Conservation (phyloP, 2,113 vertebrate genomes). For the Aythya baeri region DNA sequence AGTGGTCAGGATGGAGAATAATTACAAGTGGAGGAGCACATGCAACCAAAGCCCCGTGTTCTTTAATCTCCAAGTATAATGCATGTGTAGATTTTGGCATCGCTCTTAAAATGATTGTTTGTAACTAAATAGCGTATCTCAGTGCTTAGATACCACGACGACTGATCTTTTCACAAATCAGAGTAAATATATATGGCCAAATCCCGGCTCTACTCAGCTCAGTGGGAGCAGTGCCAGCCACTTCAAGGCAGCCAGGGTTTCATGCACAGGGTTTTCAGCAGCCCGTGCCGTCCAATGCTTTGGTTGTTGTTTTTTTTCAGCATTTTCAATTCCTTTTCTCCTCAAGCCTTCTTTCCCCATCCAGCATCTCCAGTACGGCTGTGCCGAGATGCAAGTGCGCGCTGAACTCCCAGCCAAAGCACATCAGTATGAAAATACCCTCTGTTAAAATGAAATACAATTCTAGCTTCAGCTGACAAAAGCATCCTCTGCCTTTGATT, state of each 20-base stretch:
- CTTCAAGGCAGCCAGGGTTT: background rate
- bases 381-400: background rate
- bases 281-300: constrained; percentile 11
- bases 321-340: constrained; percentile 63
- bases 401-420: background rate
- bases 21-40: constrained; percentile 39
- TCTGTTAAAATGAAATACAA: background rate
- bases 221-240: background rate
- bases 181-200: constrained; percentile 41
- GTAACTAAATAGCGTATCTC: constrained; percentile 74
- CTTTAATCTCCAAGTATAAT: constrained; percentile 67
- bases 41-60: constrained; percentile 20
- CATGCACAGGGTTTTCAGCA: background rate
- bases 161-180: constrained; percentile 53
- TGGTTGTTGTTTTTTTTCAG: constrained; percentile 40
- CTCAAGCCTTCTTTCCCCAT: constrained; percentile 11
- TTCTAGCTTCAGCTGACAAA: background rate
- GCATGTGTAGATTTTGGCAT: constrained; percentile 59
- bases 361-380: background rate
- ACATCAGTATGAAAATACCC: background rate
- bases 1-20: constrained; percentile 55
- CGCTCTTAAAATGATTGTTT: constrained; percentile 72
- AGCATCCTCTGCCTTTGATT: background rate
- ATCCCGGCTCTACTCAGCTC: background rate
- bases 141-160: constrained; percentile 18